Evolutionary conservation across 2,888 invertebrate genomes (phyloP), one percentile per base, ranked within the genome.

Genomic region (Aphelenchoides bicaudatus): DNA sequence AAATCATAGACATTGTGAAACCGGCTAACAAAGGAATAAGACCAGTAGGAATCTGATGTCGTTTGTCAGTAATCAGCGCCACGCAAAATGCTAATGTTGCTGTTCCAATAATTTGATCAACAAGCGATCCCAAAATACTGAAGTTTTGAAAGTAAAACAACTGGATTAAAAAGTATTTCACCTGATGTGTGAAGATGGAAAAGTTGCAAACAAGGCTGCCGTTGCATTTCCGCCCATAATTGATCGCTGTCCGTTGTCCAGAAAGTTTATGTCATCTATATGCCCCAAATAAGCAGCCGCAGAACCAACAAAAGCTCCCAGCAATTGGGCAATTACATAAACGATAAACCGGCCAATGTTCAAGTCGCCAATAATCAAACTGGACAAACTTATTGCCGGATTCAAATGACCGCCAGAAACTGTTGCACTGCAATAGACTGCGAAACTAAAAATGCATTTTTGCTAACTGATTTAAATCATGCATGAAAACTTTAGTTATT

Each of bases 181-280:
- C 72, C 80, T 75, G 34, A 83, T 79, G 64, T 80, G 81, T 3
- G 72, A 66, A 23, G 81, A 74, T 2, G 84, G 84, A 63, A 81
- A 84, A 1, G 84, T 84, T 25, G 83, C 78, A 73, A 83, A 85
- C 38, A 85, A 83, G 10, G 83, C 82, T 1, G 84, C 84, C 1
- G 84, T 61, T 2, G 56, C 48, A 31, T 63, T 63, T 2, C 23
- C 21, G 3, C 81, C 80, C n/a, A 66, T 67, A 3, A 80, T 76
- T 34, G 67, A 62, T 27, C 81, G 68, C 8, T 62, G 70, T 2
- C 82, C 82, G 16, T 73, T 73, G 62, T 80, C 81, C 62, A 75
- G 78, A 39, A 76, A 66, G 54, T 76, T 72, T 8, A 82, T 56
- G 55, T 78, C 78, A 51, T 77, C 77, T 29, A 70, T 68, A 67